Base-by-base conservation (phyloP, 2,113 vertebrate genomes). In the Rhinogobius similis region DNA sequence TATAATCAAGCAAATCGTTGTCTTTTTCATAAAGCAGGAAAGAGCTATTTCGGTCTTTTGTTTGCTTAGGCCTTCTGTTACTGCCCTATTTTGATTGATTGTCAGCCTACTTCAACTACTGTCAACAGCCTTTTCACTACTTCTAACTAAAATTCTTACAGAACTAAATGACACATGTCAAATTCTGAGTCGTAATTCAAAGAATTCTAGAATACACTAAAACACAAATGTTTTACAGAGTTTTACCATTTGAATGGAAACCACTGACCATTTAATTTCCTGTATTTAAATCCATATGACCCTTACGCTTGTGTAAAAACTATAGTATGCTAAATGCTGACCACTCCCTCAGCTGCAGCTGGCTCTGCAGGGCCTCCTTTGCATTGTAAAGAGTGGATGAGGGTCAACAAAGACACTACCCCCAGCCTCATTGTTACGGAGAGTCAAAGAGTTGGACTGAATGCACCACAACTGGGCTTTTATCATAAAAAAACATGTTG, bases 371-470 rank as follows among this genome's bases (percentile, higher is more conserved):
- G 79, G 79, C 83, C 67, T 67, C 58, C 70, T 75, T 26, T 79
- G 79, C 74, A 74, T 87, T 88, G 87, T 86, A 61, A 62, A 67
- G 62, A 58, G 59, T 77, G 63, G 70, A 29, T 61, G 59, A 61
- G 76, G 76, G 66, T 61, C 75, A 86, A 90, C 88, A 92, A 91
- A 91, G 90, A 77, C 59, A 21, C 46, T 66, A 44, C 72, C 87
- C 87, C 72, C 68, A 68, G 55, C 56, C 62, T 75, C 85, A 89
- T 91, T 92, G 91, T 91, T 80, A 41, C 59, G 41, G 70, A 75
- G 74, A 86, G 79, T 84, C 76, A 84, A 87, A 90, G 72, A 82
- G 24, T 32, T 63, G 59, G 29, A 64, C 1, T 52, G 41, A 82
- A 75, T 21, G 75, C 75, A 21, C 66, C 23, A 46, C 29, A 39